A percentile compares a stretch with the other conserved stretches of the same genome.
Conservation (phyloP, 2,113 vertebrate genomes). For the Meleagris gallopavo region DNA sequence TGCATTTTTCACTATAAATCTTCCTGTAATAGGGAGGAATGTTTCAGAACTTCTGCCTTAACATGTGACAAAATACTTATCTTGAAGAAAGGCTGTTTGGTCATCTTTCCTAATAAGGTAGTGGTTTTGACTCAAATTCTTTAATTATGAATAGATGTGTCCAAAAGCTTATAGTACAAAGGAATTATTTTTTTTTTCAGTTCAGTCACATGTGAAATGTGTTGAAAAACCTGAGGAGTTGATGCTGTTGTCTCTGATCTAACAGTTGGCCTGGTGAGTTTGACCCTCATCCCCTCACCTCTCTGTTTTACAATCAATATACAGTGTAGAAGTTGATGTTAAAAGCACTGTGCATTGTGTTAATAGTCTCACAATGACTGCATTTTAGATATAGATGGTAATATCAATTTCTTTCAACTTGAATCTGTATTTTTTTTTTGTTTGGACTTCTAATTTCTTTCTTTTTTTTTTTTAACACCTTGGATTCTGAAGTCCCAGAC, state of each 20-base stretch:
- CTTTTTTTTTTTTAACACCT: not conserved
- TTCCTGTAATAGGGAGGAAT: not conserved
- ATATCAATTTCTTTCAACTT: not conserved
- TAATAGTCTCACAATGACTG: not conserved
- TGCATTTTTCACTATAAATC: not conserved
- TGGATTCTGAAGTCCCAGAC: not conserved
- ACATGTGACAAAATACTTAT: not conserved
- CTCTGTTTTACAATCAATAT: not conserved
- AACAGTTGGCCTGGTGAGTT: accelerated
- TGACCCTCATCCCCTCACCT: not conserved
- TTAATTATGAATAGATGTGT: not conserved
- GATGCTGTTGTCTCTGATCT: not conserved
- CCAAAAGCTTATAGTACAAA: not conserved
- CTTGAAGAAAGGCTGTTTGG: not conserved
- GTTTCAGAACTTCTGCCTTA: not conserved
- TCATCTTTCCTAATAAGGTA: not conserved
- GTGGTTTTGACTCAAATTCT: not conserved
- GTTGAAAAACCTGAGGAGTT: not conserved
- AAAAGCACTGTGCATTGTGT: not conserved
- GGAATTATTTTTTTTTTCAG: not conserved
- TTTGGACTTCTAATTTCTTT: not conserved
- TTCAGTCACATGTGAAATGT: not conserved
- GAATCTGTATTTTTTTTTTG: not conserved
- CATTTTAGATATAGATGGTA: not conserved
- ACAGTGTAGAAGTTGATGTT: not conserved